Conservation (phyloP, 2,888 invertebrate genomes). For the Melanargia galathea region DNA sequence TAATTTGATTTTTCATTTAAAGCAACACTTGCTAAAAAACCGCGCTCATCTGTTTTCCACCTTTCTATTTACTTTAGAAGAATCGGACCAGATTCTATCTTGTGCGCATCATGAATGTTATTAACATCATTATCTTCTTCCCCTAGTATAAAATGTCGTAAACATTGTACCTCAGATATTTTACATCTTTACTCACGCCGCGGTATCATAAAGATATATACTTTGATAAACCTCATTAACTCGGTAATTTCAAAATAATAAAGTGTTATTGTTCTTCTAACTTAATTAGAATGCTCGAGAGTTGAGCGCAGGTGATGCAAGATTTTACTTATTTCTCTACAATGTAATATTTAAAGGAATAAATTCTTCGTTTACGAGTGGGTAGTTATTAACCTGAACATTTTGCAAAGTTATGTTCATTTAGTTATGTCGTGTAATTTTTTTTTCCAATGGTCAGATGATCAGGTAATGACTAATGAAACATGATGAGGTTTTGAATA, state of each 20-base stretch:
- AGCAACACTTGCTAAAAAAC: too few relatives aligned
- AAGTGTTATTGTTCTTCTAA: slow-evolving; percentile 30
- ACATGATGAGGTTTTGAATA: too few relatives aligned
- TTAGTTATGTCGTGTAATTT: background rate
- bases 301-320: slow-evolving; percentile 5
- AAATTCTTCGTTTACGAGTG: too few relatives aligned
- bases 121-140: background rate
- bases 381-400: slow-evolving; percentile 9
- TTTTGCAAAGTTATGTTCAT: background rate
- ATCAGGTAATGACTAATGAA: too few relatives aligned
- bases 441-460: background rate
- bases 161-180: slow-evolving; percentile 9
- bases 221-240: slow-evolving; percentile 27
- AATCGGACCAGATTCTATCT: background rate
- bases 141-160: slow-evolving; percentile 16
- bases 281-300: slow-evolving; percentile 19
- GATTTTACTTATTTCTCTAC: slow-evolving; percentile 11
- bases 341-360: background rate
- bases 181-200: slow-evolving; percentile 26
- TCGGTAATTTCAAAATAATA: slow-evolving; percentile 29
- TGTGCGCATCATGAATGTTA: background rate
- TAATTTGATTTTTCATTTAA: too few relatives aligned
- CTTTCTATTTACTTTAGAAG: background rate
- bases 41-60: background rate
- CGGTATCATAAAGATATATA: slow-evolving; percentile 26